These are phyloP conservation scores for Aurelia coerulea DNA, from an alignment of 30 jellyfish, hydroid and myxozoan genomes.

Conservation along the genomic window DNA sequence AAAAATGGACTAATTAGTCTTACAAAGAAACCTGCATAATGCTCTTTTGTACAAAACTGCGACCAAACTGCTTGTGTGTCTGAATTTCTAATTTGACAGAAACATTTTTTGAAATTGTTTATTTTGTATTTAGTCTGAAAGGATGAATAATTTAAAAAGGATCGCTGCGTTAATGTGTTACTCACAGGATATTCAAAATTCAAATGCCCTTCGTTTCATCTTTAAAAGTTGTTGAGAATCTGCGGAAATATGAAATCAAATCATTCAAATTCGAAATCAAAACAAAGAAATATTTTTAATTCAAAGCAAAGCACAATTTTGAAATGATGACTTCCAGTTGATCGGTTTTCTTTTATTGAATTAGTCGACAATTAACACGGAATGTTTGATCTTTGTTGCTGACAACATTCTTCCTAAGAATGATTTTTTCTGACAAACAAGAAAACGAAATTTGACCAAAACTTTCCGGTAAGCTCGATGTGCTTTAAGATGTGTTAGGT, in stretches of 20 bases:
- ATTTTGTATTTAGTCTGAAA: constrained; percentile 14
- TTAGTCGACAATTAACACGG: too few relatives aligned
- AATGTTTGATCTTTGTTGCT: too few relatives aligned
- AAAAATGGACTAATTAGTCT: constrained; percentile 23
- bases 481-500: too few relatives aligned
- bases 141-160: constrained; percentile 30
- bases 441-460: too few relatives aligned
- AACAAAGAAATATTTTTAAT: background rate
- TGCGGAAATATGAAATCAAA: background rate
- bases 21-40: constrained; percentile 18
- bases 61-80: constrained; percentile 45
- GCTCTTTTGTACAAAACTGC: constrained; percentile 45
- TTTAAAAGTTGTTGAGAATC: background rate
- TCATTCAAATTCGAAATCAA: background rate
- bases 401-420: too few relatives aligned
- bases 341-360: background rate
- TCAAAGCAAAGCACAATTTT: background rate
- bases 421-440: too few relatives aligned
- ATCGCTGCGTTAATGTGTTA: background rate
- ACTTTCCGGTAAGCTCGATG: too few relatives aligned
- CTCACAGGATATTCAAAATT: constrained; percentile 4
- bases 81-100: constrained; percentile 18
- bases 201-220: background rate
- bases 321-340: background rate
- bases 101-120: constrained; percentile 29